phyloP scores from a whole-genome alignment of 2,797 vertebrate species.

The Mormyrops boulengeri region DNA sequence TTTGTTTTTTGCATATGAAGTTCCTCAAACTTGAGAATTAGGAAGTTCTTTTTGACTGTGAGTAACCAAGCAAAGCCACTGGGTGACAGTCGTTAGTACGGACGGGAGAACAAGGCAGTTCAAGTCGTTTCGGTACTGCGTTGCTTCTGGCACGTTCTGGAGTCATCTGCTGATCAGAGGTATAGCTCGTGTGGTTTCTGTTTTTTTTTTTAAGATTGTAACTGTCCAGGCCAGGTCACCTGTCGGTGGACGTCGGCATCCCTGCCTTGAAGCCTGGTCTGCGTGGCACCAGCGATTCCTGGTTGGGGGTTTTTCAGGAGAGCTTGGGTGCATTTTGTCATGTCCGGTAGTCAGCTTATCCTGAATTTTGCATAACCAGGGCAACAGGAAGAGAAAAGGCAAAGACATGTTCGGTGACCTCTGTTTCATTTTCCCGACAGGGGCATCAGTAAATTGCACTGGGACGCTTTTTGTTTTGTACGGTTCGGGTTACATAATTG shows the following conservation, averaged over 20 bases:
- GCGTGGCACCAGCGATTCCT: neutral
- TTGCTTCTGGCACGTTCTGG: neutral
- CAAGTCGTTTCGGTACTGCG: neutral
- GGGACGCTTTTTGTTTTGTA: neutral
- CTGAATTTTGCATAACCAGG: neutral
- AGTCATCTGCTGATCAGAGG: neutral
- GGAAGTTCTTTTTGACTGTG: constrained; percentile 12
- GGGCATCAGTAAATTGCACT: neutral
- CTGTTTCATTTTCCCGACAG: neutral
- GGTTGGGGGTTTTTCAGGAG: neutral
- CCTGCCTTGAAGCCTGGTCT: neutral
- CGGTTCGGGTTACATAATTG: neutral
- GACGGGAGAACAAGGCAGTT: neutral
- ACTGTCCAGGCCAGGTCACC: neutral
- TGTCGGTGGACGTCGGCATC: neutral
- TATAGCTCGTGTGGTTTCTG: neutral
- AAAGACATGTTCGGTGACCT: neutral
- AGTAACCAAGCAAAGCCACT: neutral
- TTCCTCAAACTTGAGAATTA: constrained; percentile 24
- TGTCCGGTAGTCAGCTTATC: neutral
- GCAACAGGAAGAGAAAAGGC: neutral
- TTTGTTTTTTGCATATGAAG: neutral
- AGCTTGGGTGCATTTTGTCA: neutral
- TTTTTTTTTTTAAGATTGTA: neutral
- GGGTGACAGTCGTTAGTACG: neutral